Conservation (phyloP, 2,888 invertebrate species). For the Ypsolopha scabrella region DNA sequence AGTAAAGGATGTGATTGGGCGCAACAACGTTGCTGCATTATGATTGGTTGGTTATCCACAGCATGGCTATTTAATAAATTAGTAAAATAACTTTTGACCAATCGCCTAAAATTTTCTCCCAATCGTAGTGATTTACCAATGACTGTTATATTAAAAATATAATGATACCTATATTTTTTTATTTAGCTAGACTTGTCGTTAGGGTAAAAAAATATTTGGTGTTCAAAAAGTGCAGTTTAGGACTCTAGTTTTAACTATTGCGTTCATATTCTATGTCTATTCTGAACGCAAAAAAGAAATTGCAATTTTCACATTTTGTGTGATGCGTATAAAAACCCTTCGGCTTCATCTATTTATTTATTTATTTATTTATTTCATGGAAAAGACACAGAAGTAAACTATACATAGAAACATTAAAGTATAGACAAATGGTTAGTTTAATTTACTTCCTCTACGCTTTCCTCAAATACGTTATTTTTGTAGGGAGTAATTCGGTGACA, state of each 20-base stretch:
- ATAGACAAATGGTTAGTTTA: too few species aligned
- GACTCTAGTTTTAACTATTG: conserved; percentile 40
- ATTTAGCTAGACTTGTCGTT: conserved; percentile 60
- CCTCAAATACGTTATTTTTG: too few species aligned
- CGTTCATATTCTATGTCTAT: not conserved
- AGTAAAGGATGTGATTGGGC: too few species aligned
- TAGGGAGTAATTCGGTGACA: too few species aligned
- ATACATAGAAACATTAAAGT: too few species aligned
- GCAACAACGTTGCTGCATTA: conserved; percentile 20
- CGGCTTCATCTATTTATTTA: too few species aligned
- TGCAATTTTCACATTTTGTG: too few species aligned
- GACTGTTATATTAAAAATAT: conserved; percentile 50
- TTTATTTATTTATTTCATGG: too few species aligned
- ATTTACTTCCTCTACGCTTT: too few species aligned
- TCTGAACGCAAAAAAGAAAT: too few species aligned
- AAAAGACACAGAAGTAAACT: too few species aligned
- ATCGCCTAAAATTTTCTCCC: conserved; percentile 44
- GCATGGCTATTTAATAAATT: conserved; percentile 3
- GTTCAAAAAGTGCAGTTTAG: conserved; percentile 56
- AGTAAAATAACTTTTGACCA: conserved; percentile 34
- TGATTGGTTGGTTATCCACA: conserved; percentile 14
- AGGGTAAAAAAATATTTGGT: conserved; percentile 55
- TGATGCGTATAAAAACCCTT: too few species aligned
- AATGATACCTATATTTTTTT: conserved; percentile 59
- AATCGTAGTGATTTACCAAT: conserved; percentile 45